phyloP scores from a whole-genome alignment of 2,888 invertebrate genomes.

The Neoscelio sp. region DNA sequence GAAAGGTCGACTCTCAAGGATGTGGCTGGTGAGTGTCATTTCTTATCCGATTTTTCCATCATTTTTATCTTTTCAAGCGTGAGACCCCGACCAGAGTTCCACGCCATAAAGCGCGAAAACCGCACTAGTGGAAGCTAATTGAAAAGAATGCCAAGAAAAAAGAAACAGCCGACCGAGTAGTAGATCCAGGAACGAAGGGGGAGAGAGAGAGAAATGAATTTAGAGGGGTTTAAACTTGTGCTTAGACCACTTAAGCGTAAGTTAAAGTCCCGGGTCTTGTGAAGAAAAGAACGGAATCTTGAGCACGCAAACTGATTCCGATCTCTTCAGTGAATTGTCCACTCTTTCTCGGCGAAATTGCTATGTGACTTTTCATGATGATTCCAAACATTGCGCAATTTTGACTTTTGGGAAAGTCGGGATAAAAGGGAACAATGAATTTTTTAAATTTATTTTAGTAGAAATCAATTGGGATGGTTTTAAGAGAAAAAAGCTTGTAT shows the following conservation, averaged over 20 bases:
- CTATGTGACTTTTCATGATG: conserved; percentile 10
- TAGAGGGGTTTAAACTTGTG: conserved; percentile 8
- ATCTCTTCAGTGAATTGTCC: conserved; percentile 32
- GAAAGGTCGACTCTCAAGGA: conserved; percentile 85
- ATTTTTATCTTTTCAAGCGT: conserved; percentile 48
- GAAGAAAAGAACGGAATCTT: conserved; percentile 1
- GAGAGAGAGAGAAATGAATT: neutral
- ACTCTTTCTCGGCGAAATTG: conserved; percentile 24
- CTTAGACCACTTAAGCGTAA: conserved; percentile 46
- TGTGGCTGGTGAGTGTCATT: conserved; percentile 84
- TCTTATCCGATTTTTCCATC: conserved; percentile 58
- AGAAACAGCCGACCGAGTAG: conserved; percentile 26
- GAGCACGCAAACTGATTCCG: conserved; percentile 49
- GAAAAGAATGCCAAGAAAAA: conserved; percentile 60
- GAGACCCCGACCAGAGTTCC: conserved; percentile 42
- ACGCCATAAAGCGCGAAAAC: conserved; percentile 60
- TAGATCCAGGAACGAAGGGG: too few relatives aligned
- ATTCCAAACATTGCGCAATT: neutral
- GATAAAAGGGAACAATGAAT: conserved; percentile 14
- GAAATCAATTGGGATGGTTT: conserved; percentile 16
- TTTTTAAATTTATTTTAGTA: conserved; percentile 15
- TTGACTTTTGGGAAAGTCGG: conserved; percentile 7
- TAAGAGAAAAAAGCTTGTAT: too few relatives aligned
- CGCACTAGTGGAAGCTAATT: conserved; percentile 62
- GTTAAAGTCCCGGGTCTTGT: conserved; percentile 33